Evolutionary conservation across 1,140 invertebrate species (phyloP).

Genomic region (Scylla paramamosain): DNA sequence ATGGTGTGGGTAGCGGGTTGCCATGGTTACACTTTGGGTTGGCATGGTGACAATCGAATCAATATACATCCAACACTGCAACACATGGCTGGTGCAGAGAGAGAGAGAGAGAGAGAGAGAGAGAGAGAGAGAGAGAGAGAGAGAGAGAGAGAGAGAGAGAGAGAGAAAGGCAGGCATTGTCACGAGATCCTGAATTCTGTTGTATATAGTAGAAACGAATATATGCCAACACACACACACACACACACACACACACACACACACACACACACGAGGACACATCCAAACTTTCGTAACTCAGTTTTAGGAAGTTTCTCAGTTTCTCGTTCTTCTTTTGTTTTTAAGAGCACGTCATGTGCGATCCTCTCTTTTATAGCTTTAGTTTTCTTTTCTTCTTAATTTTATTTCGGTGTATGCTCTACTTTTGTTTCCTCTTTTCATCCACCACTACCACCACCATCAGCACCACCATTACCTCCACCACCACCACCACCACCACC

Average conservation of each 20-base stretch:
- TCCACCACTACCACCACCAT: neutral
- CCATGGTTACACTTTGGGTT: neutral
- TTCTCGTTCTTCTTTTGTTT: neutral
- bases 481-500: neutral
- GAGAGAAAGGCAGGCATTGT: too few relatives aligned
- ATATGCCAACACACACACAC: neutral
- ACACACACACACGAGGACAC: neutral
- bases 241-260: neutral
- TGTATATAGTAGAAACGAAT: too few relatives aligned
- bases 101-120: constrained; percentile 17
- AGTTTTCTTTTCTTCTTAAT: neutral
- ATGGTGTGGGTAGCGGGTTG: neutral
- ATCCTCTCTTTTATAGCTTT: neutral
- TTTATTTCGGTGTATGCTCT: neutral
- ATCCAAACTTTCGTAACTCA: neutral
- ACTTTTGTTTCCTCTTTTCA: too few relatives aligned
- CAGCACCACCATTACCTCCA: neutral
- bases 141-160: constrained; percentile 9
- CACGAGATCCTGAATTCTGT: too few relatives aligned
- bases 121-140: neutral
- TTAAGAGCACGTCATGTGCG: neutral
- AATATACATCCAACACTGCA: constrained; percentile 2
- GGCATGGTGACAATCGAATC: neutral
- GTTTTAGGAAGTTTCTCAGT: neutral
- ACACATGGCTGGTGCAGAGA: neutral